Evolutionary conservation across 2,797 vertebrate genomes (phyloP).

Genomic region (Chloroceryle inda): DNA sequence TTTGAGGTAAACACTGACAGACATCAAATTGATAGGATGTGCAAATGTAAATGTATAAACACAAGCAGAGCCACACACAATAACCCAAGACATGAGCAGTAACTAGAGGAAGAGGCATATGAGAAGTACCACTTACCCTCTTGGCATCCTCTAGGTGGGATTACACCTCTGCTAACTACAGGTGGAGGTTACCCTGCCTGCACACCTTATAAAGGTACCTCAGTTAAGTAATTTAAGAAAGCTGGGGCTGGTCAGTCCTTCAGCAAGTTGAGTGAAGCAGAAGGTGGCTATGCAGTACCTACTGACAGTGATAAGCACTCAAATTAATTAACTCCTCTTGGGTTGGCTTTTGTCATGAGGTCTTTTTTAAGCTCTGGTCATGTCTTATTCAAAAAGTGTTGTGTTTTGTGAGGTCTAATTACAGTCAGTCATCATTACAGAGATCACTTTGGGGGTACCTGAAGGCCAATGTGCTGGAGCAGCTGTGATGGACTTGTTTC

Average conservation of each 20-base stretch:
- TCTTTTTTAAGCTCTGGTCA: background rate
- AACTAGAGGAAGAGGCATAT: background rate
- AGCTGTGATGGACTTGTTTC: background rate
- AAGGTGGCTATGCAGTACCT: background rate
- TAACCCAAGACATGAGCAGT: background rate
- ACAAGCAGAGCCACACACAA: background rate
- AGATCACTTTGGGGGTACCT: background rate
- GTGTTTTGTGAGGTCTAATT: background rate
- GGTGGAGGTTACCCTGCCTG: background rate
- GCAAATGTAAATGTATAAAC: rapidly evolving
- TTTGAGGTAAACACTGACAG: background rate
- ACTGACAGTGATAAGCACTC: background rate
- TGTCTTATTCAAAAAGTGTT: background rate
- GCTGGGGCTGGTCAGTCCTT: background rate
- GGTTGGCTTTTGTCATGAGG: background rate
- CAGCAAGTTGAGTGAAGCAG: background rate
- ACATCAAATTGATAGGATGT: too few relatives aligned
- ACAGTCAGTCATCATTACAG: background rate
- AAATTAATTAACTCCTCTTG: rapidly evolving
- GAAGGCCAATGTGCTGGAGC: background rate
- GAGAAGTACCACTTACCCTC: background rate
- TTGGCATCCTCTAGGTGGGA: background rate
- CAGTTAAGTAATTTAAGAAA: background rate
- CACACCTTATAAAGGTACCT: background rate
- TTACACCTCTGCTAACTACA: background rate